Base-by-base conservation (phyloP, 35 echinoderm and acorn worm species). In the Apostichopus japonicus region DNA sequence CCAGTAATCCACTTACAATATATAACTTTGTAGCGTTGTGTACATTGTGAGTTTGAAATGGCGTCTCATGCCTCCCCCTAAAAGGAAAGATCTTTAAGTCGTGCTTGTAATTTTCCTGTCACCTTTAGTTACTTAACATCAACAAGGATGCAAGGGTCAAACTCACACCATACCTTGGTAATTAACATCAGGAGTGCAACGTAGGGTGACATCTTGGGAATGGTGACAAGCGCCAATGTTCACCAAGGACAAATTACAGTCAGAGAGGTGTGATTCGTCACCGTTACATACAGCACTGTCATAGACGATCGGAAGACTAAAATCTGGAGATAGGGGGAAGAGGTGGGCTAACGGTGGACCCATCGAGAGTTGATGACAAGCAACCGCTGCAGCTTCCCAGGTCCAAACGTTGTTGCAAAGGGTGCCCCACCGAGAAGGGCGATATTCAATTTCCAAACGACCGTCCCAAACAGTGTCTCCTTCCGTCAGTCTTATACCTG, bases 401-500 rank as follows among this genome's bases (percentile, higher is more conserved):
- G 5, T 80, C 78, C 78, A 80, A 8, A 80, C 1, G 5, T 80
- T 27, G 53, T 80, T 80, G 78, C 78, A 80, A 44, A 80, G 5
- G 23, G 23, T 80, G 3, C 78, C 78, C 78, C 78, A 80, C 23
- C 19, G 9, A 6, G 6, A 44, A 52, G 78, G 78, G 23, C 78
- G 9, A 51, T 80, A 80, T 80, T 80, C 78, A 80, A 80, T 80
- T 51, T 80, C 78, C 78, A 80, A 17, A 80, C 78, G 78, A 52
- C 78, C 78, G 19, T 80, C 78, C 78, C 78, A 80, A 9, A 51
- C 23, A 23, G 78, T 80, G 5, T 24, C 27, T 44, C 78, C 78
- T 44, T 17, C 78, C 53, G 78, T 54, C 23, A 80, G 78, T 80
- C 78, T 80, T 53, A 80, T 9, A 51, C 27, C 78, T 80, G 9